phyloP scores from a whole-genome alignment of 2,113 vertebrate species.

The Sebastes fasciatus region DNA sequence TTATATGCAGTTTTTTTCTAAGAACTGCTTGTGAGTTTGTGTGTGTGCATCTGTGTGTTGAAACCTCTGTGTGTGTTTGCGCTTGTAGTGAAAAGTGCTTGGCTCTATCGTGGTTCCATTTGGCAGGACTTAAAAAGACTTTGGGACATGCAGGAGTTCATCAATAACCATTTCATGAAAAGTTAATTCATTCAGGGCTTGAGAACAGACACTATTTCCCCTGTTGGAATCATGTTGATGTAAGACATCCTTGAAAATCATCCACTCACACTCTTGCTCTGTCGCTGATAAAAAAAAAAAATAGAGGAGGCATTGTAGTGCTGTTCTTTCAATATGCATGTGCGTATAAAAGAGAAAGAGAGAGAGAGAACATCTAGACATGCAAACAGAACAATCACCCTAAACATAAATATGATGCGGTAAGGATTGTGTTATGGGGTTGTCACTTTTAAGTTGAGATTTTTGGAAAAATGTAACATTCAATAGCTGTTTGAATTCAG shows the following conservation, averaged over 20 bases:
- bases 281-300: constrained; percentile 4
- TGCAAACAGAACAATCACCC: neutral
- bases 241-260: constrained; percentile 55
- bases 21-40: constrained; percentile 3
- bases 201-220: constrained; percentile 47
- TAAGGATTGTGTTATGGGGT: neutral
- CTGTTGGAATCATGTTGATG: constrained; percentile 43
- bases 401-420: neutral
- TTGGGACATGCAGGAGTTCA: constrained; percentile 43
- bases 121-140: constrained; percentile 52
- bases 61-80: neutral
- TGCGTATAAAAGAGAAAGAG: neutral
- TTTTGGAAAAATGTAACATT: neutral
- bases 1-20: constrained; percentile 15
- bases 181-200: constrained; percentile 55
- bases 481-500: neutral
- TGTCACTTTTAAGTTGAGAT: neutral
- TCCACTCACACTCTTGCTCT: constrained; percentile 2
- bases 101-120: constrained; percentile 40
- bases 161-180: constrained; percentile 68
- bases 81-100: constrained; percentile 36
- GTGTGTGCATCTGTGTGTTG: neutral
- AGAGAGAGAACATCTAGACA: neutral
- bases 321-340: constrained; percentile 11
- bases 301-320: constrained; percentile 7